phyloP scores from a whole-genome alignment of 1,140 invertebrate species.

The Zaprionus africanus region DNA sequence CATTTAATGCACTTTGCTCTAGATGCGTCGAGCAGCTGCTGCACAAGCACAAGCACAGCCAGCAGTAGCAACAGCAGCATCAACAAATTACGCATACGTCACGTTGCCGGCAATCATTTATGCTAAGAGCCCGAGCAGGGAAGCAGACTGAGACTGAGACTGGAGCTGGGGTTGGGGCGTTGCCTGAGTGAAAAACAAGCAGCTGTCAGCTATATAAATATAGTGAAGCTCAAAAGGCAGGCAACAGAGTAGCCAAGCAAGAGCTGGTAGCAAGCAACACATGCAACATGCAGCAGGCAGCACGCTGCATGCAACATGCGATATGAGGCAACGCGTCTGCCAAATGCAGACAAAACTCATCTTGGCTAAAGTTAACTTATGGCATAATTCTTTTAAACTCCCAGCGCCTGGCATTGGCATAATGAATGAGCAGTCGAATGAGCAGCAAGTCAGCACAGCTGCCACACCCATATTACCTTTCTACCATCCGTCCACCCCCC shows the following conservation, averaged over 20 bases:
- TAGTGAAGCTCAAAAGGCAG: constrained; percentile 30
- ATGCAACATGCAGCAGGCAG: constrained; percentile 63
- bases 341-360: constrained; percentile 64
- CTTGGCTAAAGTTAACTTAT: constrained; percentile 76
- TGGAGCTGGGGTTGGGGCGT: background rate
- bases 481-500: background rate
- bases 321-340: constrained; percentile 38
- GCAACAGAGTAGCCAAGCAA: constrained; percentile 24
- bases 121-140: constrained; percentile 32
- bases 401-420: constrained; percentile 71
- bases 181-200: constrained; percentile 33
- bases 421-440: constrained; percentile 70
- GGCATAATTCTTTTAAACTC: constrained; percentile 73
- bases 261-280: constrained; percentile 40
- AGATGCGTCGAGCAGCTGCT: constrained; percentile 29
- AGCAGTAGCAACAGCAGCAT: constrained; percentile 36
- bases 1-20: constrained; percentile 69
- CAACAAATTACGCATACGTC: constrained; percentile 79
- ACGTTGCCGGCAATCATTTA: constrained; percentile 68
- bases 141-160: background rate
- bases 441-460: constrained; percentile 58
- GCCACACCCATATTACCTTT: constrained; percentile 18
- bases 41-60: constrained; percentile 1
- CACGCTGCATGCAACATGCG: constrained; percentile 47
- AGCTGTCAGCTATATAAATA: constrained; percentile 47